These are phyloP conservation scores for Agrochola lychnidis DNA, from an alignment of 2,888 invertebrate genomes.

Conservation along the genomic window DNA sequence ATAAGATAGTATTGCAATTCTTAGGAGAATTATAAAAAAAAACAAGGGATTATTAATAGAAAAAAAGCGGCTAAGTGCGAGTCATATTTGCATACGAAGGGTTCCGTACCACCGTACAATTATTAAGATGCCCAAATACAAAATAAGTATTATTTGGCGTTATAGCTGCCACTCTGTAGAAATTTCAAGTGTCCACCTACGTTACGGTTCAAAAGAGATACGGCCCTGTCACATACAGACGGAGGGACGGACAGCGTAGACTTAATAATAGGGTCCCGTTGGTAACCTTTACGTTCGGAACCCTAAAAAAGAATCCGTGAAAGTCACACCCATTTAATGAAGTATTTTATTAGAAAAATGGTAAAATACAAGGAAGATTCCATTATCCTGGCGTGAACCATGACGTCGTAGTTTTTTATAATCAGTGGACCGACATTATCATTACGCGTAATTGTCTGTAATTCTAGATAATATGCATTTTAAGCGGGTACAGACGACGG, in stretches of 20 bases:
- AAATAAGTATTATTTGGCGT: not conserved
- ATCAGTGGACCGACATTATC: constrained; percentile 24
- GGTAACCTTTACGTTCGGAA: not conserved
- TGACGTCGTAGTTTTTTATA: constrained; percentile 41
- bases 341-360: too few relatives aligned
- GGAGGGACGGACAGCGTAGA: not conserved
- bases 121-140: too few relatives aligned
- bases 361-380: constrained; percentile 52
- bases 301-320: constrained; percentile 14
- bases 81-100: not conserved
- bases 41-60: not conserved
- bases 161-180: not conserved
- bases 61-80: not conserved
- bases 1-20: not conserved
- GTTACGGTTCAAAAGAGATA: not conserved
- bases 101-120: not conserved
- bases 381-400: constrained; percentile 19
- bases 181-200: too few relatives aligned
- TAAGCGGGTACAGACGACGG: constrained; percentile 23
- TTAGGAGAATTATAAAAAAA: not conserved
- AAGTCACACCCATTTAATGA: too few relatives aligned
- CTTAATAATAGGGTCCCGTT: not conserved
- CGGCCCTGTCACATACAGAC: not conserved
- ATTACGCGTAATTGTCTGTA: constrained; percentile 60
- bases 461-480: constrained; percentile 64